These are phyloP conservation scores for Elysia crispata DNA, from an alignment of 2,888 invertebrate genomes.

Conservation along the genomic window DNA sequence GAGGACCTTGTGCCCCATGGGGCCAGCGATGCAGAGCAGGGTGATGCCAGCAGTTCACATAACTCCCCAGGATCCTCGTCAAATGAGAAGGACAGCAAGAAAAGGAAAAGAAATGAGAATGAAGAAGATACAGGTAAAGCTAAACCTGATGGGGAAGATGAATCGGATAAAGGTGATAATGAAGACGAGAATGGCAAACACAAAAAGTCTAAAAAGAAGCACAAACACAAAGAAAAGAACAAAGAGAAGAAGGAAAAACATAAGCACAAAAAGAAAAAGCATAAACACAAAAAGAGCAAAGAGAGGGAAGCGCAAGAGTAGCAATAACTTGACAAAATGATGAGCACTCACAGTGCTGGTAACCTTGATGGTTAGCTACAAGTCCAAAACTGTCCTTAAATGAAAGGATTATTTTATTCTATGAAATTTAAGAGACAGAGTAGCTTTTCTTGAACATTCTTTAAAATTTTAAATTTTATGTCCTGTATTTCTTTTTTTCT, in stretches of 20 bases:
- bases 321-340: constrained; percentile 5
- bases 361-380: too few relatives aligned
- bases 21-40: constrained; percentile 38
- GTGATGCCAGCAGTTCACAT: constrained; percentile 38
- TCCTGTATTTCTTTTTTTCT: too few relatives aligned
- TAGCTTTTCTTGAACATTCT: too few relatives aligned
- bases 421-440: too few relatives aligned
- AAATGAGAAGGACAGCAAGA: constrained; percentile 6
- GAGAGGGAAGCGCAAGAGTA: constrained; percentile 37
- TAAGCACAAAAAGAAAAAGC: constrained; percentile 46
- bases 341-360: too few relatives aligned
- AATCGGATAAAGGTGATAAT: not conserved
- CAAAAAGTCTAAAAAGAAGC: constrained; percentile 44
- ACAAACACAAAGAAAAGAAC: constrained; percentile 40
- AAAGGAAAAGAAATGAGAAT: constrained; percentile 21
- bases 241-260: constrained; percentile 46
- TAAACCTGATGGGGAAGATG: constrained; percentile 10
- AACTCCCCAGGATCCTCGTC: constrained; percentile 34
- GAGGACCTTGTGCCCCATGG: constrained; percentile 56
- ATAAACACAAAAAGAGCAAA: constrained; percentile 43
- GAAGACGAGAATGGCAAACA: constrained; percentile 23
- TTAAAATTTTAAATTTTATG: too few relatives aligned
- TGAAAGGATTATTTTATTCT: too few relatives aligned
- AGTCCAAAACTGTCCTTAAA: too few relatives aligned
- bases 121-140: not conserved